Percentiles rank a stretch among this genome's conserved stretches.
Conservation (phyloP, 2,888 invertebrate genomes). For the Tenthredo livida region DNA sequence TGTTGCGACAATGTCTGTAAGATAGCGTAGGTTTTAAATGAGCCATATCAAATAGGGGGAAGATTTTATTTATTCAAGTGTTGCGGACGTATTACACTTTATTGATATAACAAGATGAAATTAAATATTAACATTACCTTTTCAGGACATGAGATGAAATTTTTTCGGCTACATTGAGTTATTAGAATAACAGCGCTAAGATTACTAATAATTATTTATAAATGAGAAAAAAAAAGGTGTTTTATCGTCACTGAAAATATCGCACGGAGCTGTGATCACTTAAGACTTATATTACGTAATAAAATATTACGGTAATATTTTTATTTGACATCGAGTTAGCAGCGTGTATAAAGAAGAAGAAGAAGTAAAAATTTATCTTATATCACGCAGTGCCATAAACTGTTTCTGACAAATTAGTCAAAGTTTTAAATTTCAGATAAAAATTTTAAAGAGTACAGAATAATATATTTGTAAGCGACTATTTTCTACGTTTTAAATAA, state of each 20-base stretch:
- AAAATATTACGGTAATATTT: constrained; percentile 15
- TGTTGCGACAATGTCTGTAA: neutral
- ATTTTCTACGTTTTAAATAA: constrained; percentile 49
- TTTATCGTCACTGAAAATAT: constrained; percentile 12
- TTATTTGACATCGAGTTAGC: neutral
- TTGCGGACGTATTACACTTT: neutral
- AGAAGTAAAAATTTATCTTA: neutral
- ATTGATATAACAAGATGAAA: neutral
- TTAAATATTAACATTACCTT: constrained; percentile 17
- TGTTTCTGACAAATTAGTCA: constrained; percentile 7
- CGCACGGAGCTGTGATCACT: constrained; percentile 45
- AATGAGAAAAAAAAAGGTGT: neutral
- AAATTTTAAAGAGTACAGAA: constrained; percentile 31
- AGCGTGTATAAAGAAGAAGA: neutral
- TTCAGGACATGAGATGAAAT: neutral
- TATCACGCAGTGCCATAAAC: constrained; percentile 28
- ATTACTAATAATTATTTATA: neutral
- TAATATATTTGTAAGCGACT: constrained; percentile 52
- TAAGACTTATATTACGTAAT: constrained; percentile 38
- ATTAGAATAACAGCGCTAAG: constrained; percentile 7
- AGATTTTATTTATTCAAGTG: constrained; percentile 41
- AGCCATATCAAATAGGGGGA: neutral
- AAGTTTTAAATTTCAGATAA: constrained; percentile 50
- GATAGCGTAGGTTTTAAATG: neutral
- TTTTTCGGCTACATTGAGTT: neutral